Base-by-base conservation (phyloP, 2,888 invertebrate species). In the Xestobium rufovillosum region DNA sequence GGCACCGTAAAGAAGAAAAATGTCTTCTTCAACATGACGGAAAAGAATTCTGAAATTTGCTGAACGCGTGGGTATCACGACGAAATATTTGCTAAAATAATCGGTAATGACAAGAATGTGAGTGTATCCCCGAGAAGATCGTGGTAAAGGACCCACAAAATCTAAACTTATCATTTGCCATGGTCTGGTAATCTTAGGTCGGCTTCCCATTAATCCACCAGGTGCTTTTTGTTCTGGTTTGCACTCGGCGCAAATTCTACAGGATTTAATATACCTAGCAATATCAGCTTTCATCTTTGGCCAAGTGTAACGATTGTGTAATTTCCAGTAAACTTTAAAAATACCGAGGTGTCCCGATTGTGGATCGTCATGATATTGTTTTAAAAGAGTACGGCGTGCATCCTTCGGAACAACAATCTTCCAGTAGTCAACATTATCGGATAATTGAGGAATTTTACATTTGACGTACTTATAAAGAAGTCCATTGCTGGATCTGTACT, bases 41-140 rank as follows among this genome's bases (percentile, higher is more conserved):
- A n/a, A n/a, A n/a, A n/a, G n/a, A n/a, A n/a, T n/a, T n/a, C n/a
- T n/a, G n/a, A n/a, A n/a, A n/a, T n/a, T n/a, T n/a, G n/a, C n/a
- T n/a, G n/a, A n/a, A 14, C 47, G 41, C n/a, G 42, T 31, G 2
- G 45, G 47, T 39, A 42, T 43, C 9, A 43, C 3, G 9, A 47
- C 14, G 2, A 30, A 17, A 28, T 37, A 45, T 34, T 49, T 43
- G 26, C 42, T 44, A 32, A 44, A 46, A 35, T 35, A 39, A 25
- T 45, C 42, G 3, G 35, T 23, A 4, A 49, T 37, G 2, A 44
- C 43, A 4, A 44, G 35, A 4, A 49, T 38, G 30, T 41, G 36
- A 12, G 9, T 12, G 28, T 19, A 39, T 14, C 48, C 45, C n/a
- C 26, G 14, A 4, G 31, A 26, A 14, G 43, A 43, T 16, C 38